phyloP scores from a whole-genome alignment of 2,888 invertebrate species.

The Agrochola macilenta region DNA sequence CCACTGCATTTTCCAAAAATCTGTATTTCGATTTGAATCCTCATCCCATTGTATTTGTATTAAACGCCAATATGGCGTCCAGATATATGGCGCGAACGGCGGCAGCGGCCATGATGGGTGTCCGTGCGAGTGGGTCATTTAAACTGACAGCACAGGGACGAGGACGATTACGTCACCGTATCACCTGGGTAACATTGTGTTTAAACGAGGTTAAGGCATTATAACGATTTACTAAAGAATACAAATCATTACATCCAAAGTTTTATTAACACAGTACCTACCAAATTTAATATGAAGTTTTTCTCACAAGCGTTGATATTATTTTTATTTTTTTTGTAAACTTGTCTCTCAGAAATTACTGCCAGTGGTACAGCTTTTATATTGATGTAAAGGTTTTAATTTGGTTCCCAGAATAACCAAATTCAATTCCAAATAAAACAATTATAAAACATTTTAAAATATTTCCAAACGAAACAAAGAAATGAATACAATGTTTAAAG shows the following conservation, averaged over 20 bases:
- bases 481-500: constrained; percentile 64
- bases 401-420: neutral
- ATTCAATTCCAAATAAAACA: constrained; percentile 2
- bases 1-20: constrained; percentile 19
- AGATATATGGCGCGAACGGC: constrained; percentile 48
- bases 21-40: constrained; percentile 32
- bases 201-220: constrained; percentile 6
- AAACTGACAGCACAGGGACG: constrained; percentile 41
- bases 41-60: constrained; percentile 37
- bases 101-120: constrained; percentile 60
- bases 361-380: neutral
- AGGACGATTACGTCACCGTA: constrained; percentile 36
- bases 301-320: neutral
- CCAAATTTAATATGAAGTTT: neutral
- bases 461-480: constrained; percentile 47
- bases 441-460: constrained; percentile 11
- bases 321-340: neutral
- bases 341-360: neutral
- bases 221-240: neutral
- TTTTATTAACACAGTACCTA: neutral
- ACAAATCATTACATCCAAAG: neutral
- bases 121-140: constrained; percentile 47
- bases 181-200: constrained; percentile 24
- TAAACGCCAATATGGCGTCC: constrained; percentile 48
- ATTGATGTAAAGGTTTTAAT: no score